A percentile compares a stretch with the other conserved stretches of the same genome.
Conservation (phyloP, 2,797 vertebrate species). For the Typhlichthys subterraneus region DNA sequence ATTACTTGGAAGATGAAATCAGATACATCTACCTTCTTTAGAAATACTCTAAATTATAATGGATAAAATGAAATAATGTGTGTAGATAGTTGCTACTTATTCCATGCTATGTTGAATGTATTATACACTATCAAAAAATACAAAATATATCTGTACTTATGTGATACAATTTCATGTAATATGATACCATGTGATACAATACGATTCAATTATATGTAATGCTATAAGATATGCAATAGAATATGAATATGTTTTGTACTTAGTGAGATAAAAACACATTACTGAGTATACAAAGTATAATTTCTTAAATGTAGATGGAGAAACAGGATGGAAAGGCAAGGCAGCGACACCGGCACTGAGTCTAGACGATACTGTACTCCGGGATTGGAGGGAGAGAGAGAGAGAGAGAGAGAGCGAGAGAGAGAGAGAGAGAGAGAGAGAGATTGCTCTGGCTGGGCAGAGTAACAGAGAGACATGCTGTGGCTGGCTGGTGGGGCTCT, state of each 20-base stretch:
- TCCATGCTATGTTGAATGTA: too few species aligned
- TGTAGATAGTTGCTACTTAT: too few species aligned
- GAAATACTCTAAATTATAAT: neutral
- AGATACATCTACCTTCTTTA: neutral
- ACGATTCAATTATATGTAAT: too few species aligned
- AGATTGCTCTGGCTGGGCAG: conserved; percentile 37
- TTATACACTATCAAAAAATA: too few species aligned
- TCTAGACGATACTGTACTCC: neutral
- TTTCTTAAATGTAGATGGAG: neutral
- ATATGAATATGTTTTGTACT: too few species aligned
- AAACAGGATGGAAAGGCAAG: conserved; percentile 1
- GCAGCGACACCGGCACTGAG: neutral
- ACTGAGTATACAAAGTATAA: too few species aligned
- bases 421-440: conserved; percentile 46
- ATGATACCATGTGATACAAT: too few species aligned
- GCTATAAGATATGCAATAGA: too few species aligned
- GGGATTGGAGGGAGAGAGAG: conserved; percentile 11
- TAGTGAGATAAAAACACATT: too few species aligned
- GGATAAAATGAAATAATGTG: neutral
- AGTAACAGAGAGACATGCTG: conserved; percentile 11
- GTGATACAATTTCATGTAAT: too few species aligned
- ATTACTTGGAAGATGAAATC: neutral
- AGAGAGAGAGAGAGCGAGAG: conserved; percentile 34
- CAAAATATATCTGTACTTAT: too few species aligned
- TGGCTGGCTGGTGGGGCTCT: conserved; percentile 25